Base-by-base conservation (phyloP, 2,113 vertebrate genomes). In the Morone saxatilis region DNA sequence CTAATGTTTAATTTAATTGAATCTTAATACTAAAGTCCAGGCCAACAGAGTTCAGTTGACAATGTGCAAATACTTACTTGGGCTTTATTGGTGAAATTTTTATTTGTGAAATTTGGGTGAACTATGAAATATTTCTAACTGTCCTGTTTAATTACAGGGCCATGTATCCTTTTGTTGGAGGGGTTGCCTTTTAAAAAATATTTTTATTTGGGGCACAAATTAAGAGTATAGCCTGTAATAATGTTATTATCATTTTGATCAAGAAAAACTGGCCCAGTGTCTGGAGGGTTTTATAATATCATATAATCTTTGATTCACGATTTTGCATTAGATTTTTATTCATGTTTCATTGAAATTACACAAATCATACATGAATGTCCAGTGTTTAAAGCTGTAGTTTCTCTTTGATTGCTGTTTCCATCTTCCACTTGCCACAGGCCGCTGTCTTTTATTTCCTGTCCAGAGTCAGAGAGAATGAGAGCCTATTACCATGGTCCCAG, bases 381-480 rank as follows among this genome's bases (percentile, higher is more conserved):
- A 47, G 9, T 56, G 16, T n/a, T 4, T 77, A 5, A 56, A 76
- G 57, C 31, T 16, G 2, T 25, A 40, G 41, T 16, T 22, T 40
- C 14, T 59, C 40, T 31, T 36, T 75, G 62, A 50, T 25, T n/a
- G 53, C 25, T 47, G 63, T 50, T 61, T 73, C 72, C 17, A 54
- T 75, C 67, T 62, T 63, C 25, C 60, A 56, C 43, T 70, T 38
- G 53, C 63, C 57, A 47, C n/a, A 1, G 38, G 22, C 22, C 62
- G 70, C 48, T 7, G 67, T 57, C 80, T 62, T 59, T 63, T 56
- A 66, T 59, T 78, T 75, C 69, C 76, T 45, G 62, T 57, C 71
- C 81, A 56, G 38, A 67, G 75, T 68, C 71, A 25, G 53, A 83
- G 36, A 61, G 47, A 78, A 72, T 45, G 31, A 80, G 53, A 66